These are phyloP conservation scores for Epinephelus cyanopodus DNA, from an alignment of 2,113 vertebrate species.

Conservation along the genomic window DNA sequence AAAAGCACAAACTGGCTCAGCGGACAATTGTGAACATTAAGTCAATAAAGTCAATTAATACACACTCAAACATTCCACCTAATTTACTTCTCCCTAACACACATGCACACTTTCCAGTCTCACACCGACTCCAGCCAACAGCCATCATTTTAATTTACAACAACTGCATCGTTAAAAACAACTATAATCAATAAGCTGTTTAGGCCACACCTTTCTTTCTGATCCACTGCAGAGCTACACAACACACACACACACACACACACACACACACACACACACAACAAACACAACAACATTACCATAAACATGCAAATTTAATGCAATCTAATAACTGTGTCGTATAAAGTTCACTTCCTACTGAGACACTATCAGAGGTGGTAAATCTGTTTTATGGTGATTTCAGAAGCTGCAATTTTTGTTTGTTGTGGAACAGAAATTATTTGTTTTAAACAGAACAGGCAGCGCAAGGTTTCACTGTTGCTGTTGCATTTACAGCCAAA, in stretches of 20 bases:
- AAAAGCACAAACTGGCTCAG: background rate
- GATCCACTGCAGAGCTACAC: constrained; percentile 47
- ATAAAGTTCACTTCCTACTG: no score
- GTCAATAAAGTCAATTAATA: background rate
- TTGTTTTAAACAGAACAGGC: background rate
- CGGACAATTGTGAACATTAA: constrained; percentile 1
- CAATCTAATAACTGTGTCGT: no score
- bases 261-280: constrained; percentile 2
- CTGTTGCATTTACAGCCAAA: background rate
- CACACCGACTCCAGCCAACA: constrained; percentile 32
- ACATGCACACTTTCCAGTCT: background rate
- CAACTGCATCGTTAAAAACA: constrained; percentile 70
- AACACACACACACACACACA: background rate
- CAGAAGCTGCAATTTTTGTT: background rate
- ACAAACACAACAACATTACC: no score
- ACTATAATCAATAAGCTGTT: constrained; percentile 66
- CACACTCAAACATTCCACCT: background rate
- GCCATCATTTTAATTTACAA: constrained; percentile 76
- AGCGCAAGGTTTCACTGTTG: no score
- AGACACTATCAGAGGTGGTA: background rate
- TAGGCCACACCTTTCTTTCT: constrained; percentile 40
- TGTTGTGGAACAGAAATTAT: background rate
- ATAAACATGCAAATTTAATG: no score
- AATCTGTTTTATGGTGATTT: background rate
- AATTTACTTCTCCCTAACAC: background rate